Base-by-base conservation (phyloP, 2,888 invertebrate species). In the Melinaea menophilus region DNA sequence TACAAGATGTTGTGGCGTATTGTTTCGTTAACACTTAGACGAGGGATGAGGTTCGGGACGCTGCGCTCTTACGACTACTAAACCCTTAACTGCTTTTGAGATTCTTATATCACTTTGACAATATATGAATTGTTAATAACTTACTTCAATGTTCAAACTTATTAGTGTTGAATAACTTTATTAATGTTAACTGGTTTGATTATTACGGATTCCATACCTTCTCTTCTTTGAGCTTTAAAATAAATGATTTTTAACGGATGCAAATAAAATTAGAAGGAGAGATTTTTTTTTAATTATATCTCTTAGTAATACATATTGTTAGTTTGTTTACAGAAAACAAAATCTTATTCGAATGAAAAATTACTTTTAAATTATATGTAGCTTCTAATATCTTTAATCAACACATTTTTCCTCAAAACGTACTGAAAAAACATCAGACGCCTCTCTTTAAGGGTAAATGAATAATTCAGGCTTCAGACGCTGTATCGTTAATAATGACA, bases 1-100 rank as follows among this genome's bases (percentile, higher is more conserved):
- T 86, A 83, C 81, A 82, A 82, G 80, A 86, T 85, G 79, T 69
- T 78, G 82, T 76, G 82, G 85, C 81, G 74, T 72, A 71, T 77
- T 77, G 78, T 80, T 79, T 79, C 79, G 73, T 76, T 77, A 79
- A 78, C 79, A 80, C 78, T 82, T 81, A 79, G 74, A 75, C 64
- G 69, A 66, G 68, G 76, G 75, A 73, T 79, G 81, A 80, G 81
- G 84, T 83, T 84, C 79, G 70, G 72, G 69, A 64, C 63, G 63
- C 60, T 63, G 63, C 63, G 63, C 60, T 63, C 47, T 66, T 73
- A 73, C 74, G 69, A 72, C 73, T 70, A 72, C 69, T 76, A 73
- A 75, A 78, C 78, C 76, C 77, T 73, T 67, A 79, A 79, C 72
- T 75, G 75, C 72, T 75, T 75, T 78, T 73, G 76, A 75, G 78